These are phyloP conservation scores for Ammodytes marinus DNA, from an alignment of 2,113 vertebrate genomes.

Conservation along the genomic window DNA sequence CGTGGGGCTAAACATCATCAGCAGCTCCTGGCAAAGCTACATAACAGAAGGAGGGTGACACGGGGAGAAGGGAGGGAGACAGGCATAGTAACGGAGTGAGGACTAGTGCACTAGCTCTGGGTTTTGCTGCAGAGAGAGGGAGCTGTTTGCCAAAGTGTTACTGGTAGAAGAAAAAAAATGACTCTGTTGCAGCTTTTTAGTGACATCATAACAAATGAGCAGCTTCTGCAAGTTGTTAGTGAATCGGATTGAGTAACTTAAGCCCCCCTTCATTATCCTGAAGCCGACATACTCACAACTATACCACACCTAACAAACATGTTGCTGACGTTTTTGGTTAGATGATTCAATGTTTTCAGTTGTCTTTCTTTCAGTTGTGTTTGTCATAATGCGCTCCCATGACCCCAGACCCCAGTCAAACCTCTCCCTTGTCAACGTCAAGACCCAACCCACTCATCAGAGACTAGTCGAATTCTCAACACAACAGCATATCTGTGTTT, in stretches of 20 bases:
- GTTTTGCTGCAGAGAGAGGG: conserved; percentile 5
- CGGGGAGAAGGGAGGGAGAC: background rate
- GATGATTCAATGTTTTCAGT: conserved; percentile 35
- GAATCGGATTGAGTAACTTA: conserved; percentile 32
- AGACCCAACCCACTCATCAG: conserved; percentile 31
- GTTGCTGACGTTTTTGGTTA: conserved; percentile 6
- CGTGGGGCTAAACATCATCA: conserved; percentile 48
- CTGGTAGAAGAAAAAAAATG: conserved; percentile 11
- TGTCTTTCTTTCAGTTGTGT: conserved; percentile 25
- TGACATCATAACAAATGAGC: conserved; percentile 50
- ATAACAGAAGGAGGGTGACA: conserved; percentile 8
- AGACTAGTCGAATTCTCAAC: conserved; percentile 20
- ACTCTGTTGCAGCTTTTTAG: conserved; percentile 20
- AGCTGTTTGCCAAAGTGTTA: conserved; percentile 18
- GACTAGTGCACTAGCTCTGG: conserved; percentile 2
- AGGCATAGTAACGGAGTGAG: conserved; percentile 18
- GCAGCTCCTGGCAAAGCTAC: conserved; percentile 30
- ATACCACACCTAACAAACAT: conserved; percentile 57
- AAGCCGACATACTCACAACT: conserved; percentile 50
- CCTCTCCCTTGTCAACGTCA: conserved; percentile 40
- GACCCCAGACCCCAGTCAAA: background rate
- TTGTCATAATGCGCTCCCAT: conserved; percentile 15
- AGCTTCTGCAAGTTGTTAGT: conserved; percentile 60
- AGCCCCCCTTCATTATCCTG: conserved; percentile 40
- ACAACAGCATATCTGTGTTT: conserved; percentile 5